A percentile compares a stretch with the other conserved stretches of the same genome.
These are phyloP conservation scores for Myrmecophaga tridactyla DNA, from an alignment of 2,113 vertebrate species.

Conservation along the genomic window DNA sequence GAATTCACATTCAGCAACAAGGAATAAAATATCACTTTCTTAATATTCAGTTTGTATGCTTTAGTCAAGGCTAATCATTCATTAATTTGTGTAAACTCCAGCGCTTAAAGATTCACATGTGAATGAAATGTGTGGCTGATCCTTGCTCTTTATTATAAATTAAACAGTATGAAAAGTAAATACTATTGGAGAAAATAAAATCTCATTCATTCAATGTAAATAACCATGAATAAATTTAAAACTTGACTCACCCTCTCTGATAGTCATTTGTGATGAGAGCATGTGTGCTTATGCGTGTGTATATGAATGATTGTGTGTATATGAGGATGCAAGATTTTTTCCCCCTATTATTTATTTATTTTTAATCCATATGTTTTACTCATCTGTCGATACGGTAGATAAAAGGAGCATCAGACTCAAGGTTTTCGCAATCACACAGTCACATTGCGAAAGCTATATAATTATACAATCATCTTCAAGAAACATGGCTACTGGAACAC, in stretches of 20 bases:
- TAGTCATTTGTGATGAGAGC: not conserved
- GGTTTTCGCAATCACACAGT: no score
- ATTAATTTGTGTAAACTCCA: constrained; percentile 9
- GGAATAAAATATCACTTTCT: constrained; percentile 21
- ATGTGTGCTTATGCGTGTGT: not conserved
- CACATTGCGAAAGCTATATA: no score
- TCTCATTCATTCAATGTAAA: not conserved
- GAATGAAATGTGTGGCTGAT: not conserved
- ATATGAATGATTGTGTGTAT: not conserved
- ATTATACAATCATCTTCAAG: no score
- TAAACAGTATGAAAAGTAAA: constrained; percentile 33
- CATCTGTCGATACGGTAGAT: no score
- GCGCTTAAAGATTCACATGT: constrained; percentile 5
- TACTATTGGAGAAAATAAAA: constrained; percentile 43
- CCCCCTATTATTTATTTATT: no score
- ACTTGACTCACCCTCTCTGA: not conserved
- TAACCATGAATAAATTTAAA: constrained; percentile 30
- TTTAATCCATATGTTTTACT: no score
- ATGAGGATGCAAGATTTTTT: not conserved
- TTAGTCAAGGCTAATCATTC: constrained; percentile 33
- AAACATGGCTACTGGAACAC: no score
- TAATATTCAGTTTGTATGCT: constrained; percentile 37
- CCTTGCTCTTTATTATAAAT: constrained; percentile 18
- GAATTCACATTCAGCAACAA: not conserved
- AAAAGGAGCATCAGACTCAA: no score